A percentile compares a stretch with the other conserved stretches of the same genome.
Conservation (phyloP, 2,888 invertebrate species). For the Chalcis sispes region DNA sequence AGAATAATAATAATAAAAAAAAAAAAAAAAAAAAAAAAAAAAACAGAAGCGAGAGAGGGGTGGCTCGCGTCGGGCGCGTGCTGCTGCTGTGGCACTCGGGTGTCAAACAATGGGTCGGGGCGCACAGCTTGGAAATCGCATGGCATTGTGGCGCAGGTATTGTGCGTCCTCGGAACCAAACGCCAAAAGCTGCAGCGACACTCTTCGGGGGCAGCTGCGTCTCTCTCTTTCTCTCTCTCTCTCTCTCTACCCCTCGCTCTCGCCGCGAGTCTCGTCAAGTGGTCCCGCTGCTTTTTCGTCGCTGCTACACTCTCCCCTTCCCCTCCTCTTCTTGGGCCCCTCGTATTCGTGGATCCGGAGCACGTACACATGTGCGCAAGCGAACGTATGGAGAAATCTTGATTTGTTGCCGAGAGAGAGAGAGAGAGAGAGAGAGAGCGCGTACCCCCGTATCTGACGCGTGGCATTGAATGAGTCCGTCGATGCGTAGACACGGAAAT, state of each 20-base stretch:
- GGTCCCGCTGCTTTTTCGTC: neutral
- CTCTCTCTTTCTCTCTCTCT: slow-evolving; percentile 1
- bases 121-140: slow-evolving; percentile 29
- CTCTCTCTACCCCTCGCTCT: neutral
- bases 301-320: too few species aligned
- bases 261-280: neutral
- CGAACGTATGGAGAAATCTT: neutral
- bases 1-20: too few species aligned
- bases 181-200: slow-evolving; percentile 69
- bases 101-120: slow-evolving; percentile 31
- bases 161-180: slow-evolving; percentile 70
- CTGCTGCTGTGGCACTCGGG: slow-evolving; percentile 35
- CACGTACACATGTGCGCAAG: neutral
- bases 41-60: slow-evolving; percentile 28
- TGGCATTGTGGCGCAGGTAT: slow-evolving; percentile 68
- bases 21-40: neutral
- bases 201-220: slow-evolving; percentile 18
- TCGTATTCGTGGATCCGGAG: neutral
- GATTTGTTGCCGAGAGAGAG: neutral
- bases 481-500: too few species aligned
- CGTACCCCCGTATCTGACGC: neutral
- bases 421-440: neutral
- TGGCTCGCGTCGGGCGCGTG: slow-evolving; percentile 58
- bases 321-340: too few species aligned
- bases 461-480: neutral